phyloP scores from a whole-genome alignment of 2,113 vertebrate genomes.

The Rallus limicola region DNA sequence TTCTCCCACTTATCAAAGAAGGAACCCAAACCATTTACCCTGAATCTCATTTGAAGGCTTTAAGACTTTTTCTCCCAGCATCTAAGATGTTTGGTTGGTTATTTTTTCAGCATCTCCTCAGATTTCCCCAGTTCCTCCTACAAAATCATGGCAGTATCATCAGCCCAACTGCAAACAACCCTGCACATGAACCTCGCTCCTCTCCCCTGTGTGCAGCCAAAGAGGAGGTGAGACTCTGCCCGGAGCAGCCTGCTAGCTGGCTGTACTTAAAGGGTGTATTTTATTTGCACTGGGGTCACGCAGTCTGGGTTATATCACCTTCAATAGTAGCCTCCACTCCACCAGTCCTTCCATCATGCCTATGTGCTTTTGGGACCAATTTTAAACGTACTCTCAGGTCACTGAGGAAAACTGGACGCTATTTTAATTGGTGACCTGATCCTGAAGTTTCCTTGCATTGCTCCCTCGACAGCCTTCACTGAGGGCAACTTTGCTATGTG shows the following conservation, averaged over 20 bases:
- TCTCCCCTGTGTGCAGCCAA: fast-evolving
- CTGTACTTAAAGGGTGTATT: not conserved
- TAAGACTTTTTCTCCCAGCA: not conserved
- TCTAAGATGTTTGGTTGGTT: not conserved
- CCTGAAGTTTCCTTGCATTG: not conserved
- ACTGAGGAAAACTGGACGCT: not conserved
- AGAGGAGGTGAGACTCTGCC: fast-evolving
- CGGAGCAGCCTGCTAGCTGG: not conserved
- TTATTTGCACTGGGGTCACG: not conserved
- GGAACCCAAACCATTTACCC: not conserved
- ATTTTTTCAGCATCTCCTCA: not conserved
- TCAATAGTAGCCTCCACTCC: fast-evolving
- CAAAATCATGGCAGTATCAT: not conserved
- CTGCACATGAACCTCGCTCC: not conserved
- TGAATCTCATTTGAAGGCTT: not conserved
- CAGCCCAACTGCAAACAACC: not conserved
- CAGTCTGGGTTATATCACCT: fast-evolving
- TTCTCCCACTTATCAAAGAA: not conserved
- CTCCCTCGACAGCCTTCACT: not conserved
- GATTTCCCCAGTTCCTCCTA: not conserved
- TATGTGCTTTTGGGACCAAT: not conserved
- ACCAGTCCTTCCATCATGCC: not conserved
- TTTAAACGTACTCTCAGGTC: not conserved
- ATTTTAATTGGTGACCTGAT: not conserved
- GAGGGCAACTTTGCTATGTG: not conserved